These are phyloP conservation scores for Chascanopsetta lugubris DNA, from an alignment of 2,113 vertebrate genomes.

Conservation along the genomic window DNA sequence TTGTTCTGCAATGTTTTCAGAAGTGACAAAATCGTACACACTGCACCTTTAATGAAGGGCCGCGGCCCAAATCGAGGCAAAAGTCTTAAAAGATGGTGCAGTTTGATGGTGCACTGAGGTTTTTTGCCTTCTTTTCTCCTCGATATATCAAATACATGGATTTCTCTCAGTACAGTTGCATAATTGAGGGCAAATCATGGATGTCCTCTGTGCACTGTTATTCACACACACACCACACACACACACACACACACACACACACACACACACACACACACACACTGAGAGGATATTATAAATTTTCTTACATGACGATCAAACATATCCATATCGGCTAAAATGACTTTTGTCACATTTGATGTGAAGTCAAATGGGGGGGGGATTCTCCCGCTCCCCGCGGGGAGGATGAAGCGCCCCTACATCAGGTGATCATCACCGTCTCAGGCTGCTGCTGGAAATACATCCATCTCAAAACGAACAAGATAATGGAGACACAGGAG, in stretches of 20 bases:
- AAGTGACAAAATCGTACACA: no score
- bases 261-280: not conserved
- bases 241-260: slow-evolving; percentile 9
- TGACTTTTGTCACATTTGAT: slow-evolving; percentile 2
- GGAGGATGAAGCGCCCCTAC: slow-evolving; percentile 4
- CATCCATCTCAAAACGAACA: slow-evolving; percentile 63
- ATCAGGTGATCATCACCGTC: slow-evolving; percentile 19
- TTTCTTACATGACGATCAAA: slow-evolving; percentile 4
- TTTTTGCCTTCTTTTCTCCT: no score
- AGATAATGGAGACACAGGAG: slow-evolving; percentile 67
- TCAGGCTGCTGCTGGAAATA: slow-evolving; percentile 43
- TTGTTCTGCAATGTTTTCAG: no score
- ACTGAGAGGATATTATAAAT: not conserved
- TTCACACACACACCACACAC: slow-evolving; percentile 20
- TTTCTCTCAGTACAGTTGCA: slow-evolving; percentile 47
- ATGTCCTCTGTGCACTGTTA: slow-evolving; percentile 26
- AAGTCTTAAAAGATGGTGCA: no score
- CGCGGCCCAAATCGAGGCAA: no score
- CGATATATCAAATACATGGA: slow-evolving; percentile 43
- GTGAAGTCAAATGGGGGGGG: slow-evolving; percentile 16
- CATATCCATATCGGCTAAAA: slow-evolving; percentile 4
- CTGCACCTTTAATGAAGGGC: no score
- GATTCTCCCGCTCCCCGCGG: slow-evolving; percentile 5
- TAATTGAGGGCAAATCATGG: slow-evolving; percentile 26
- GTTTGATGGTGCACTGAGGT: no score